phyloP scores from a whole-genome alignment of 2,113 vertebrate genomes.

The Mesembrinibis cayennensis region DNA sequence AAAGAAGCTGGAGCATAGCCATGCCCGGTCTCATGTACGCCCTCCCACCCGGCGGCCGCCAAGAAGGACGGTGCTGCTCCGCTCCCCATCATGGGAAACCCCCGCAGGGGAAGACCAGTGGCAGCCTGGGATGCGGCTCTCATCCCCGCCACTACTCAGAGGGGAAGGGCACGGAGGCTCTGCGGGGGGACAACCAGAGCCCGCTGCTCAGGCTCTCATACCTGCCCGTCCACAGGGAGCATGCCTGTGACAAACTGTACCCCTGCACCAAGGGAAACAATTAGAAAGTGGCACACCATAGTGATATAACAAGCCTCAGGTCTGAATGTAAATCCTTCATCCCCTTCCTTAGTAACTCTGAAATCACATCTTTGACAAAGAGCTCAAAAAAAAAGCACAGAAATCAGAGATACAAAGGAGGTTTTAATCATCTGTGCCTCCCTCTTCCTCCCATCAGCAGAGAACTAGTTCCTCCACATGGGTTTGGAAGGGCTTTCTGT shows the following conservation, averaged over 20 bases:
- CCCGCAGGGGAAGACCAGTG: accelerated
- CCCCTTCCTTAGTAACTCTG: neutral
- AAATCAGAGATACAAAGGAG: neutral
- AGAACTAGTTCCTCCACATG: neutral
- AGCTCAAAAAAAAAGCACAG: neutral
- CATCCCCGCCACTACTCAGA: neutral
- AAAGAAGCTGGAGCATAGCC: neutral
- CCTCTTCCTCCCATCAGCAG: neutral
- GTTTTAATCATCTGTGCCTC: neutral
- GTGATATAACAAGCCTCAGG: neutral
- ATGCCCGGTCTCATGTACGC: neutral
- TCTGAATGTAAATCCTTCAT: neutral
- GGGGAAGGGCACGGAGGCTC: neutral
- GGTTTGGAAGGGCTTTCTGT: neutral
- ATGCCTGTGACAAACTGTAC: neutral
- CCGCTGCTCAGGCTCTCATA: neutral
- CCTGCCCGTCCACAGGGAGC: neutral
- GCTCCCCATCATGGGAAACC: neutral
- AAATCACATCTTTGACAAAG: neutral
- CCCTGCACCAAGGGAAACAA: neutral
- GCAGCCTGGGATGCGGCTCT: accelerated
- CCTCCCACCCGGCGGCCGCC: neutral
- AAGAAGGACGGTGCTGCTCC: neutral
- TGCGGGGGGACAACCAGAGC: neutral
- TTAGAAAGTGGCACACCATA: neutral